A percentile compares a stretch with the other conserved stretches of the same genome.
These are phyloP conservation scores for Forbesichthys agassizii DNA, from an alignment of 2,113 vertebrate genomes.

Conservation along the genomic window DNA sequence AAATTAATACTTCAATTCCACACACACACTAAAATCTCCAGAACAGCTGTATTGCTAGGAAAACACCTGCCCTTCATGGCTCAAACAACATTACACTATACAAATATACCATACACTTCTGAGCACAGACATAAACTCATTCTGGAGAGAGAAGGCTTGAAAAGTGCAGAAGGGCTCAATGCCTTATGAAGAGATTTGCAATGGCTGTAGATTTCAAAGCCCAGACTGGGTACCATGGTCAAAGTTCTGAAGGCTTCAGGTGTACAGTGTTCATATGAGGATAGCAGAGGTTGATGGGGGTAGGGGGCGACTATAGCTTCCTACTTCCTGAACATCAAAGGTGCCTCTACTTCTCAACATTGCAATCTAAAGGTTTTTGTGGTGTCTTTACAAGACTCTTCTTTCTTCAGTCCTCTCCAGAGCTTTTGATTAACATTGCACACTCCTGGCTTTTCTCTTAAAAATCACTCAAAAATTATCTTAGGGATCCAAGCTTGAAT, in stretches of 20 bases:
- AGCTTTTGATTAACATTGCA: slow-evolving; percentile 65
- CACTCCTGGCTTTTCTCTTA: slow-evolving; percentile 22
- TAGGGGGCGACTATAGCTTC: slow-evolving; percentile 52
- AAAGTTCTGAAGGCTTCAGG: slow-evolving; percentile 72
- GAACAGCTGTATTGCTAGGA: too few species aligned
- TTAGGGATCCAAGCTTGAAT: slow-evolving; percentile 39
- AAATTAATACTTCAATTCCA: too few species aligned
- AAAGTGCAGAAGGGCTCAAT: slow-evolving; percentile 58
- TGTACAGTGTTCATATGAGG: slow-evolving; percentile 43
- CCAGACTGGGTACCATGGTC: slow-evolving; percentile 53
- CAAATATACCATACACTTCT: slow-evolving; percentile 13
- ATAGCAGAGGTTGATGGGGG: slow-evolving; percentile 57
- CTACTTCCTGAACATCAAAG: slow-evolving; percentile 81
- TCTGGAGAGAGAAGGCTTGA: slow-evolving; percentile 50
- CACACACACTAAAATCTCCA: too few species aligned
- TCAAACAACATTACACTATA: neutral
- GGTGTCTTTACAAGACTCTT: slow-evolving; percentile 36
- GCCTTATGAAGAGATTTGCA: slow-evolving; percentile 42
- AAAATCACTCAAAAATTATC: slow-evolving; percentile 49
- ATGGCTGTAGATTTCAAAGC: slow-evolving; percentile 75
- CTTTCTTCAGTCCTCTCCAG: slow-evolving; percentile 39
- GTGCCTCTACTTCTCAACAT: slow-evolving; percentile 59
- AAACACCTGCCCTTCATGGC: too few species aligned
- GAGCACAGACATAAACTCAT: slow-evolving; percentile 7
- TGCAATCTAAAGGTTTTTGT: slow-evolving; percentile 66